Evolutionary conservation across 1,140 invertebrate species (phyloP).

Genomic region (Drosophila bocki): DNA sequence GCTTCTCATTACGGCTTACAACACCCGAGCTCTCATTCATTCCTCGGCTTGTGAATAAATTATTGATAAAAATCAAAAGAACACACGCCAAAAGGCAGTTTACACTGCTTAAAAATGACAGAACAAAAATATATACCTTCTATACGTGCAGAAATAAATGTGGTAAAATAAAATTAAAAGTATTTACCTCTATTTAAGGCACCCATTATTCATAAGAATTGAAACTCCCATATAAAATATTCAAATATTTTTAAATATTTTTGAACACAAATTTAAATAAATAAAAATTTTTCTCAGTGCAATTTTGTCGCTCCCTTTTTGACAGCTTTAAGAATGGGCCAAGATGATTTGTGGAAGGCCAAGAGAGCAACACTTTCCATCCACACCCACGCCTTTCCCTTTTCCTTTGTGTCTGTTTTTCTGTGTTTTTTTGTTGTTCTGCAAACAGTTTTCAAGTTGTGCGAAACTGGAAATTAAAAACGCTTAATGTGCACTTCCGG

Average conservation of each 20-base stretch:
- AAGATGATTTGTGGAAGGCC: constrained; percentile 51
- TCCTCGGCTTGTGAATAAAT: constrained; percentile 3
- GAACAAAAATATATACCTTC: background rate
- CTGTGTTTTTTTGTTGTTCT: constrained; percentile 3
- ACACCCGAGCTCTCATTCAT: background rate
- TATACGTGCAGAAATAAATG: background rate
- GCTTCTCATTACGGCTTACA: constrained; percentile 32
- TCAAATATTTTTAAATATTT: no score
- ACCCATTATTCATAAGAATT: no score
- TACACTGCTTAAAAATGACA: background rate
- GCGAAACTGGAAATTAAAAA: constrained; percentile 78
- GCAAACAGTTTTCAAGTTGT: constrained; percentile 70
- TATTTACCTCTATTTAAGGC: no score
- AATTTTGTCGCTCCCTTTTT: constrained; percentile 2
- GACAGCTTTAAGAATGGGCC: constrained; percentile 26
- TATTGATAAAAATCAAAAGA: constrained; percentile 23
- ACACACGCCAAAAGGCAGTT: background rate
- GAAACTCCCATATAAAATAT: no score
- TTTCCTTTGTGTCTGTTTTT: constrained; percentile 13
- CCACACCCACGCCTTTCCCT: constrained; percentile 49
- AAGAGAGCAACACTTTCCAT: constrained; percentile 38
- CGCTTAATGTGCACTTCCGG: constrained; percentile 80
- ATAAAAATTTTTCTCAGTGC: constrained; percentile 5
- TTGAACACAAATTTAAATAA: no score
- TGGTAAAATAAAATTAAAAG: no score